These are phyloP conservation scores for Tauraco erythrolophus DNA, from an alignment of 2,113 vertebrate genomes.

Conservation along the genomic window DNA sequence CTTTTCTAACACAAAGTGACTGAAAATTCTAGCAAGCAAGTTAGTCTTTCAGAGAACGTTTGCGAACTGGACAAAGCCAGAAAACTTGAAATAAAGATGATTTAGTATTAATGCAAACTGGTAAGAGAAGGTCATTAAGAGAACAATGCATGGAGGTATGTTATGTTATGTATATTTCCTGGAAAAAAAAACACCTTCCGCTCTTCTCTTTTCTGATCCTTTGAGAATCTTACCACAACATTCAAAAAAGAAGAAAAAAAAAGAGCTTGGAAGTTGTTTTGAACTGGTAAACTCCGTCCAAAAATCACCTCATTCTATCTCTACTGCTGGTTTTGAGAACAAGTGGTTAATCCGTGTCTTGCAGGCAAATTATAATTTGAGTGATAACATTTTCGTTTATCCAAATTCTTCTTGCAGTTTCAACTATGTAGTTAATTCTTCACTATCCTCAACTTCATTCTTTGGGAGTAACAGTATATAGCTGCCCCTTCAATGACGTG, in stretches of 20 bases:
- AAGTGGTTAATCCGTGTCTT: neutral
- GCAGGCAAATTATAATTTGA: neutral
- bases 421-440: neutral
- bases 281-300: neutral
- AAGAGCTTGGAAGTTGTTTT: neutral
- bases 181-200: neutral
- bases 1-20: neutral
- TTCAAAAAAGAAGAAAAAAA: neutral
- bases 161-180: neutral
- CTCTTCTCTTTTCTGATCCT: neutral
- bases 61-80: neutral
- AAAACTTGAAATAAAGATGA: neutral
- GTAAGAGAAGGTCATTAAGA: neutral
- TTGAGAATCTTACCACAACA: neutral
- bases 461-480: neutral
- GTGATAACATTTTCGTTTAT: neutral
- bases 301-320: neutral
- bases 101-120: neutral
- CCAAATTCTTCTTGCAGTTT: neutral
- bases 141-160: neutral
- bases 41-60: neutral
- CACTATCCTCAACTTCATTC: neutral
- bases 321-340: neutral
- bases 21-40: neutral
- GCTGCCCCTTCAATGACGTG: accelerated